Base-by-base conservation (phyloP, 2,797 vertebrate species). In the Sitta carolinensis region DNA sequence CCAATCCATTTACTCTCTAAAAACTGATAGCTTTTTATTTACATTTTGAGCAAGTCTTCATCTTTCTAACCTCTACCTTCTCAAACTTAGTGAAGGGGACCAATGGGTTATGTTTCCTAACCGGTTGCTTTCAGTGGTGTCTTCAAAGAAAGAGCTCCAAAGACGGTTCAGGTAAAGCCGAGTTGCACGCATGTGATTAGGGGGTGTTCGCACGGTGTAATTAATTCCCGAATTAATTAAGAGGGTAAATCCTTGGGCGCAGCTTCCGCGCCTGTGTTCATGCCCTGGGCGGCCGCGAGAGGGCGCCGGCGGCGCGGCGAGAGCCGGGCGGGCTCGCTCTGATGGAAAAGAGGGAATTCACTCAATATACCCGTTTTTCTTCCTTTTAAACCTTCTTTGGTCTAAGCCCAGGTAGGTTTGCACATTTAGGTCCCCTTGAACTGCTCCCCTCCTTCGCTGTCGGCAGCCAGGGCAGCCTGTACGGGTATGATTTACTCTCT, bases 221-320 rank as follows among this genome's bases (percentile, higher is more conserved):
- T 15, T 21, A 61, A 15, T 15, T 2, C 1, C 17, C 8, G 27
- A 4, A 17, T 18, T 32, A 58, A 58, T 57, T 58, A 61, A 48
- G 12, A 2, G 0, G 6, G 1, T 14, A 4, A 52, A 17, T 3
- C 5, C 27, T 2, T 0, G 5, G 0, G 26, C 27, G 13, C 17
- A 3, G 11, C 8, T 18, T 1, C 16, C 29, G 14, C 1, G 6
- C n/a, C 9, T 17, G 14, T 11, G 6, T 11, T 23, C 7, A 4
- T 58, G 16, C 73, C 38, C 1, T 13, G 4, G 2, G 7, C 3
- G 14, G 52, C 74, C 87, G 59, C 80, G 3, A 73, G 87, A 23
- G 54, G 59, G 80, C 52, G 73, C 47, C 16, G 1, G 34, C 30
- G 40, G 80, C 9, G 26, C 66, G 47, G 59, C 11, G 16, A 78